Evolutionary conservation across 1,140 invertebrate species (phyloP).

Genomic region (Medauroidea extradentata): DNA sequence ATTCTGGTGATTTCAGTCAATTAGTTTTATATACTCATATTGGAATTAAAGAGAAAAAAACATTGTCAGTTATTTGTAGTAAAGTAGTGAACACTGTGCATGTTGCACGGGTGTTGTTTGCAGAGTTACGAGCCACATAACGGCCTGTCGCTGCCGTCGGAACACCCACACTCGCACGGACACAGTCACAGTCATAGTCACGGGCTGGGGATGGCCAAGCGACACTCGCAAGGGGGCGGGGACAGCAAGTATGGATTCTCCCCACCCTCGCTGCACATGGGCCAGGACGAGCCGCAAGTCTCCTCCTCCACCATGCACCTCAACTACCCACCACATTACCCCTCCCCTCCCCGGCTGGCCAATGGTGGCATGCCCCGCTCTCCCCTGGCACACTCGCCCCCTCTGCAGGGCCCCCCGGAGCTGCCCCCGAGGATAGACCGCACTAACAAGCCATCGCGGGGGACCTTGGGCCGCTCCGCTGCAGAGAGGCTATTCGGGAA

Average conservation of each 20-base stretch:
- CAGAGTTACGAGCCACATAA: slow-evolving; percentile 10
- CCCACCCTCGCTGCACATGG: slow-evolving; percentile 34
- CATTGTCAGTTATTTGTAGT: no score
- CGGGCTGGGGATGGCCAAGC: slow-evolving; percentile 21
- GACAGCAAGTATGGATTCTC: slow-evolving; percentile 63
- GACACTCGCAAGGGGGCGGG: slow-evolving; percentile 44
- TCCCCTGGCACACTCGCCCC: slow-evolving; percentile 30
- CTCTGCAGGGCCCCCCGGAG: slow-evolving; percentile 55
- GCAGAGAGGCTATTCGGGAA: slow-evolving; percentile 58
- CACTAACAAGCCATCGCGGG: slow-evolving; percentile 60
- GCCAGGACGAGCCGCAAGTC: slow-evolving; percentile 33
- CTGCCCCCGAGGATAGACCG: slow-evolving; percentile 79
- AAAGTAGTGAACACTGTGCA: no score
- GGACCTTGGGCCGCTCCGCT: slow-evolving; percentile 38
- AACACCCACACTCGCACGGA: slow-evolving; percentile 23
- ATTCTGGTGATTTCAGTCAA: no score
- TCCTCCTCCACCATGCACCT: slow-evolving; percentile 29
- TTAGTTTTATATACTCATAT: no score
- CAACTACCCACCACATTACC: slow-evolving; percentile 47
- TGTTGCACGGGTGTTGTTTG: no score
- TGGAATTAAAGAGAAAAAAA: no score
- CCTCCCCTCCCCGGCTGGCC: slow-evolving; percentile 33
- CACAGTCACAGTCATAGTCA: slow-evolving; percentile 1
- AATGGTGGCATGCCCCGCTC: slow-evolving; percentile 7
- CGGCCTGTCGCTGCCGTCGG: not conserved